These are phyloP conservation scores for Hiodon alosoides DNA, from an alignment of 2,113 vertebrate species.

Conservation along the genomic window DNA sequence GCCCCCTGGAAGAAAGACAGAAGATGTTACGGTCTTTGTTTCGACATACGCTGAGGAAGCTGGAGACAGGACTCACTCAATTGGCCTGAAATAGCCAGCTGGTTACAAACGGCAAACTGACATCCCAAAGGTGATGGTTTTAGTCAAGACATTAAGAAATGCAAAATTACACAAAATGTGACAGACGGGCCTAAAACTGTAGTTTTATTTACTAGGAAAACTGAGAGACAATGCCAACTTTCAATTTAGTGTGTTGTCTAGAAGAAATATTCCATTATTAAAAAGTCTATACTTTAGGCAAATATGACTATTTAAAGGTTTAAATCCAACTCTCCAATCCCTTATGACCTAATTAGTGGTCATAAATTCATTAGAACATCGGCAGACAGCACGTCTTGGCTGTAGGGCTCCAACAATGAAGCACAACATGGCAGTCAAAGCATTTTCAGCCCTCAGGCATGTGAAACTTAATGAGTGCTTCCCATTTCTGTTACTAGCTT, in stretches of 20 bases:
- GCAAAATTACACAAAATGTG: neutral
- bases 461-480: conserved; percentile 33
- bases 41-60: neutral
- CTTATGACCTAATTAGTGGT: conserved; percentile 20
- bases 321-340: conserved; percentile 15
- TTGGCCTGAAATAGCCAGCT: neutral
- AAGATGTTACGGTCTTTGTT: neutral
- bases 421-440: conserved; percentile 16
- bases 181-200: neutral
- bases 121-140: neutral
- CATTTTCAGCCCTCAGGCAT: conserved; percentile 10
- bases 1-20: conserved; percentile 65
- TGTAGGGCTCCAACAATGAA: conserved; percentile 22
- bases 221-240: conserved; percentile 7
- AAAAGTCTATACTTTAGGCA: conserved; percentile 23
- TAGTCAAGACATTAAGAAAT: neutral
- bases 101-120: neutral
- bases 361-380: neutral
- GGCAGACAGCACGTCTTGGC: conserved; percentile 34
- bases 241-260: neutral
- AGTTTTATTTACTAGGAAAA: neutral
- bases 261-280: neutral
- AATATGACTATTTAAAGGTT: conserved; percentile 21
- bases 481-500: neutral
- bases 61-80: no score